These are phyloP conservation scores for Drosophila cyrtoloma DNA, from an alignment of 2,888 invertebrate genomes.

Conservation along the genomic window DNA sequence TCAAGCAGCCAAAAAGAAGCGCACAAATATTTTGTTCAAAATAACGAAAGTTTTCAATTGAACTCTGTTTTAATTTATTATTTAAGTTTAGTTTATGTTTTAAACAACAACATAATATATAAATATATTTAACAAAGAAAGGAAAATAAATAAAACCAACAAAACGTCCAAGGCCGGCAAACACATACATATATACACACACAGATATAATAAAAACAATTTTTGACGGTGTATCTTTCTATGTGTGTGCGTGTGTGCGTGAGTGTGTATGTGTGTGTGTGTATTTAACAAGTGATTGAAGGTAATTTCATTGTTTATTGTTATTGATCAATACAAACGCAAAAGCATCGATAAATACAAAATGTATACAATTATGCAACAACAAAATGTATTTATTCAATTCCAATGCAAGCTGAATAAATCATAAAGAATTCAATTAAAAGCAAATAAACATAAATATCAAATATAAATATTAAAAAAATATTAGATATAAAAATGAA, in stretches of 20 bases:
- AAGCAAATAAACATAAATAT: neutral
- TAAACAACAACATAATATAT: conserved; percentile 14
- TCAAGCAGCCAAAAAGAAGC: conserved; percentile 24
- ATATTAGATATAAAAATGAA: neutral
- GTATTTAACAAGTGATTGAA: conserved; percentile 68
- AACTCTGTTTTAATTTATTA: conserved; percentile 63
- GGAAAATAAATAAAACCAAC: conserved; percentile 4
- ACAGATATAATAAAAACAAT: conserved; percentile 32
- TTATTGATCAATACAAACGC: conserved; percentile 41
- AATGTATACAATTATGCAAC: conserved; percentile 6
- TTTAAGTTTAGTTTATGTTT: conserved; percentile 69
- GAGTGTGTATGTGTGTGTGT: conserved; percentile 36
- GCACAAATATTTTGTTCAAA: conserved; percentile 35
- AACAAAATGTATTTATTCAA: conserved; percentile 7
- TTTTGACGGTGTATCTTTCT: conserved; percentile 23
- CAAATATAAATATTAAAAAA: neutral
- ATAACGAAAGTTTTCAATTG: conserved; percentile 38
- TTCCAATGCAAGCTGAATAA: neutral
- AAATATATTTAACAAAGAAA: conserved; percentile 3
- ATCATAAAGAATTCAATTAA: neutral
- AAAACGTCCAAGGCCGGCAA: conserved; percentile 59
- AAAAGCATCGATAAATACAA: neutral
- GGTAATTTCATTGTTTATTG: conserved; percentile 63
- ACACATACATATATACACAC: conserved; percentile 26
- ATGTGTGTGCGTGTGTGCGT: conserved; percentile 17